These are phyloP conservation scores for Nettapus auritus DNA, from an alignment of 2,113 vertebrate species.

Conservation along the genomic window DNA sequence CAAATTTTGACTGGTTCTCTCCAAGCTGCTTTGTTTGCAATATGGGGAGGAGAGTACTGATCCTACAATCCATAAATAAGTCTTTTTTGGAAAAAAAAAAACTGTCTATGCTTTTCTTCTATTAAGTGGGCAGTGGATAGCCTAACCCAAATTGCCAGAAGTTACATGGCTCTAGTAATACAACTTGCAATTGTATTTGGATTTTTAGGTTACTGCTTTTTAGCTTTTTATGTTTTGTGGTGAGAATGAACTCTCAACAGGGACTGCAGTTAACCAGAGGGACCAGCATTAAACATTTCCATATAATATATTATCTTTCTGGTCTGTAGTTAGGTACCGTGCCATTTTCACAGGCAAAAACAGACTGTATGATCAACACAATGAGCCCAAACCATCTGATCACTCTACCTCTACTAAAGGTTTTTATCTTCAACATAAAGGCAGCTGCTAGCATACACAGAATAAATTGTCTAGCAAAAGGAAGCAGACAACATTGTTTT, in stretches of 20 bases:
- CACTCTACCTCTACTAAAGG: not conserved
- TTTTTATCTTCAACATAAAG: constrained; percentile 18
- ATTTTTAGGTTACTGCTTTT: not conserved
- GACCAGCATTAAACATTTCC: not conserved
- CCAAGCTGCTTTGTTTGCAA: not conserved
- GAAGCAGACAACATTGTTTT: constrained; percentile 49
- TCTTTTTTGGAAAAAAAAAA: not conserved
- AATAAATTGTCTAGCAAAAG: constrained; percentile 18
- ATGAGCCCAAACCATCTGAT: not conserved
- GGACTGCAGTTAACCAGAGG: not conserved
- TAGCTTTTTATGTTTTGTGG: not conserved
- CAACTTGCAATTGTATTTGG: not conserved
- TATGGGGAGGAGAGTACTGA: not conserved
- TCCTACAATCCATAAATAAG: not conserved
- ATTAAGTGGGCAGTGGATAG: not conserved
- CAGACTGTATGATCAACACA: not conserved
- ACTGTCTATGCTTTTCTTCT: not conserved
- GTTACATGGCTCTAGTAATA: not conserved
- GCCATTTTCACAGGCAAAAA: not conserved
- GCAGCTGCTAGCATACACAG: not conserved
- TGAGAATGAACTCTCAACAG: not conserved
- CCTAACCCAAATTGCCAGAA: not conserved
- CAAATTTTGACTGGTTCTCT: not conserved
- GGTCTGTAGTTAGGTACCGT: not conserved
- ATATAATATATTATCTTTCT: not conserved